Evolutionary conservation across 2,113 vertebrate genomes (phyloP).

Genomic region (Hypocryptadius cinnamomeus): DNA sequence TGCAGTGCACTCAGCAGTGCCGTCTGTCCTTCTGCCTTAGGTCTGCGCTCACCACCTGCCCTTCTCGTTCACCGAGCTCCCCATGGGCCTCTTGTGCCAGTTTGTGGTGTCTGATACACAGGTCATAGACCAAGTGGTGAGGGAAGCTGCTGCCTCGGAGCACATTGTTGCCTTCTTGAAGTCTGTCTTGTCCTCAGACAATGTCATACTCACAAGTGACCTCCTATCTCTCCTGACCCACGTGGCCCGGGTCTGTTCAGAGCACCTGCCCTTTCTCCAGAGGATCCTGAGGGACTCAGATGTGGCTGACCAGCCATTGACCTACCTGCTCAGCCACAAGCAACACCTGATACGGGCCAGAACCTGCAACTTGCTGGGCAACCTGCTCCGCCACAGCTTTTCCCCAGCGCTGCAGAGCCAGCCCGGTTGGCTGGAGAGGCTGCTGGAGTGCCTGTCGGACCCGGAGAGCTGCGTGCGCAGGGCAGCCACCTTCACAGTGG

Average conservation of each 20-base stretch:
- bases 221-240: constrained; percentile 80
- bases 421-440: constrained; percentile 7
- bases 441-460: constrained; percentile 62
- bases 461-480: constrained; percentile 51
- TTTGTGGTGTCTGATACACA: constrained; percentile 73
- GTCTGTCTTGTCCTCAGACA: constrained; percentile 46
- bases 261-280: constrained; percentile 61
- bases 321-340: constrained; percentile 65
- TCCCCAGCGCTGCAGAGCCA: constrained; percentile 41
- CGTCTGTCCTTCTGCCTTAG: constrained; percentile 57
- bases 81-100: constrained; percentile 80
- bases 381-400: constrained; percentile 56
- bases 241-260: constrained; percentile 56
- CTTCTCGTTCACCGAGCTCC: constrained; percentile 69
- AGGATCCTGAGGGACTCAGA: constrained; percentile 52
- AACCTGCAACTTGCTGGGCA: constrained; percentile 80
- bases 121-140: constrained; percentile 67
- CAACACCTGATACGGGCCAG: constrained; percentile 72
- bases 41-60: constrained; percentile 73
- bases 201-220: constrained; percentile 69
- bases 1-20: background rate
- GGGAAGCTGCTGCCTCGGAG: constrained; percentile 38
- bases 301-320: constrained; percentile 24
- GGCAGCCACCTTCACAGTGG: constrained; percentile 70
- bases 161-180: constrained; percentile 46